Base-by-base conservation (phyloP, 1,140 invertebrate species). In the Pseudomyrmex flavicornis region DNA sequence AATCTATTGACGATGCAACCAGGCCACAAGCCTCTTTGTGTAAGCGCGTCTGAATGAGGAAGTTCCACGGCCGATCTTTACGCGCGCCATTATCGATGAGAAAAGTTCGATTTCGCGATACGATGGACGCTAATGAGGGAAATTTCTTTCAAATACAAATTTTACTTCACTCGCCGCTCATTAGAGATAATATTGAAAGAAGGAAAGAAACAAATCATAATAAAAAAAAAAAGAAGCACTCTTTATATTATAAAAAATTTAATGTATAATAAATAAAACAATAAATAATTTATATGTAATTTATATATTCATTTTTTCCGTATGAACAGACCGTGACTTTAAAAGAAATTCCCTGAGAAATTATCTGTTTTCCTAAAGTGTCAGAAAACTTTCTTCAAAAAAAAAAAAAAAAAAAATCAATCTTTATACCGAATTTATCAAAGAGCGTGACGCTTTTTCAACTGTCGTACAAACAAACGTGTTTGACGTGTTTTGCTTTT, bases 11-110 rank as follows among this genome's bases (percentile, higher is more conserved):
- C 35, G 13, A 22, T 15, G 8, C 50, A 77, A 58, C 35, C 35
- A 68, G 63, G n/a, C 13, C 35, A 77, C 35, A 77, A 17, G n/a
- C 22, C 50, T 77, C 63, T 68, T 77, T 77, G 75, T 35, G 0
- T 46, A 77, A 69, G 13, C 17, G 48, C 35, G 56, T 26, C 48
- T 77, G 63, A 77, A 56, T 46, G 50, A 68, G 26, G 56, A 77
- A 77, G 50, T 68, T 68, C 50, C 46, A 46, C 22, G 3, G 22
- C 68, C 70, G 13, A 75, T 48, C 58, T 74, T 75, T 75, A 75
- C 10, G 58, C 13, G 44, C 17, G 20, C 20, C 44, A 48, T 62
- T 62, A 20, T 62, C 72, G 15, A 62, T 48, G 20, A 75, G n/a
- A 58, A 62, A 75, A 75, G 58, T 62, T 75, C 44, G 5, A 75